Conservation (phyloP, 2,113 vertebrate species). For the Erythrocercus mccallii region DNA sequence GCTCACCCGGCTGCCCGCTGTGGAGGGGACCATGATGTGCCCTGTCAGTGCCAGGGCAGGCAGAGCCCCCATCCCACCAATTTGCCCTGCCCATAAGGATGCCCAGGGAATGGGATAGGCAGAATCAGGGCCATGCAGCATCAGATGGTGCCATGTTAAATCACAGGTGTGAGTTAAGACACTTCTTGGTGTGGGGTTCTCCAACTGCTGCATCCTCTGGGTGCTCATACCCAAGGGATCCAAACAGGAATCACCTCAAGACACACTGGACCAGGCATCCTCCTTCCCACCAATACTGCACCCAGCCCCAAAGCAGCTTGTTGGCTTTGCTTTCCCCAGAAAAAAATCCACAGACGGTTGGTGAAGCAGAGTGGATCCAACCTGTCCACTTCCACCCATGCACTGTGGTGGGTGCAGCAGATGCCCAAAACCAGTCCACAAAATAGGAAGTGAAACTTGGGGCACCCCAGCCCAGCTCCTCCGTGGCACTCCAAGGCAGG, state of each 20-base stretch:
- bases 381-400: background rate
- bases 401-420: background rate
- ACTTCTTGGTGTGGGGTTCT: background rate
- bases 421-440: background rate
- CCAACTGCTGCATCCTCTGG: background rate
- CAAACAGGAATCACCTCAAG: background rate
- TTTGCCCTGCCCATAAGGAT: background rate
- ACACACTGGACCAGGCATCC: background rate
- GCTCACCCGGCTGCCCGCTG: conserved; percentile 94
- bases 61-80: background rate
- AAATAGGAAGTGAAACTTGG: fast-evolving
- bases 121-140: fast-evolving
- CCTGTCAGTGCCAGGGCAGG: background rate
- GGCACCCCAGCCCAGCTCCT: background rate
- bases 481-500: background rate
- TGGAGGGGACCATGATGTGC: background rate
- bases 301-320: background rate
- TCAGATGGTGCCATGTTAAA: background rate
- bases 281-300: background rate
- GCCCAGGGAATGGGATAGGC: background rate
- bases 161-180: no score
- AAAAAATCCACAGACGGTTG: background rate
- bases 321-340: background rate
- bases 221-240: background rate
- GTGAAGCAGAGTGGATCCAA: fast-evolving